Base-by-base conservation (phyloP, 1,140 invertebrate genomes). In the Hylaeus volcanicus region DNA sequence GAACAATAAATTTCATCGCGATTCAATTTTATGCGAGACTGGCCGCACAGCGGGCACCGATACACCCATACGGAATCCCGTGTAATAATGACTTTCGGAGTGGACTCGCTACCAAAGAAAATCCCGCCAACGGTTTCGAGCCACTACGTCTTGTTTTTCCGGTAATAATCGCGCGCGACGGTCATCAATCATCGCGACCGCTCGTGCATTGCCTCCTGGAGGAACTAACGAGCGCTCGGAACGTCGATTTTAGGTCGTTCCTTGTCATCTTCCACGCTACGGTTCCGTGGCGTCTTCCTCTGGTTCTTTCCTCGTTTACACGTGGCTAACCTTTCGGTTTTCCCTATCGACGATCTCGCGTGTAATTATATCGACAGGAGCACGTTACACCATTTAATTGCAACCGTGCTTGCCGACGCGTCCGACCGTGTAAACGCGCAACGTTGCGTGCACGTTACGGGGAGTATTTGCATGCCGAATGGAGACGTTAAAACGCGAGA, bases 351-450 rank as follows among this genome's bases (percentile, higher is more conserved):
- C 74, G 66, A 73, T 82, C 75, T 48, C 58, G 61, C 56, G 56
- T 74, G 82, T 79, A 79, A 87, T 87, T 71, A 76, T 76, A 61
- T 56, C 79, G 85, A 86, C 84, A 60, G 70, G 48, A 78, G 74
- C 70, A 63, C 85, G 86, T 87, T 83, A 87, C 84, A 86, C 81
- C 79, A 70, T 70, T 78, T 85, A 78, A 81, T 80, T 45, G 71
- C 58, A 69, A 51, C 66, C 48, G 51, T 26, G 74, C 58, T 79
- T 61, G 82, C 61, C 64, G 72, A 64, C 79, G 86, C 82, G 80
- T 74, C 86, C 68, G 76, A 81, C 79, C 87, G 86, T 88, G 79
- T 88, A 88, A 88, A 79, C 66, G n/a, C 39, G 9, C 81, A 74
- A 61, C 48, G 64, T 39, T 82, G 6, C 71, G 64, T 12, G 60